Evolutionary conservation across 1,140 invertebrate genomes (phyloP), one percentile per base, ranked within the genome.

Genomic region (Heliothis virescens): DNA sequence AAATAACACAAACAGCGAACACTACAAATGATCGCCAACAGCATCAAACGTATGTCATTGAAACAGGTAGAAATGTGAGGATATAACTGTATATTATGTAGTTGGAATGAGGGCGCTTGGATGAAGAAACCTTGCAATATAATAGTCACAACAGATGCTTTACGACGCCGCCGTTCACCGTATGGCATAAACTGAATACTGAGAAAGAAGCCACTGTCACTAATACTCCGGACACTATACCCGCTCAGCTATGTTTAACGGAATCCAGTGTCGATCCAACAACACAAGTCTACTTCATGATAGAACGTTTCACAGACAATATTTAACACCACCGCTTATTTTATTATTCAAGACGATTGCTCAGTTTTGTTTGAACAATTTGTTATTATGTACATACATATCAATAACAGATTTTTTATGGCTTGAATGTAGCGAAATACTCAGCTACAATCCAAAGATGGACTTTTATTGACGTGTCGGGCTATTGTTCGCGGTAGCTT

Each of bases 101-200:
- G 12, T 69, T 52, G 18, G 4, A 71, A 71, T 71, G 15, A 75
- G 26, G 47, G 18, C 26, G 26, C 57, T 75, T 57, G 21, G 34
- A 72, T 29, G 67, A 72, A 72, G 69, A 72, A 72, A 72, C 48
- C 73, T 50, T 62, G 63, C 62, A 21, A 67, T 57, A 78, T 55
- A 57, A 67, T 79, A 69, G 63, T 16, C 34, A 57, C 75, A 67
- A 55, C 67, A 82, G 69, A 75, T 82, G 77, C 18, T 82, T 67
- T 57, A 82, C 48, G 26, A 13, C 63, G 63, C 50, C 29, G 48
- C 59, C 71, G 69, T 47, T 77, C 50, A 76, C 74, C 74, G 79
- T 83, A 77, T 78, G 73, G 63, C 55, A 69, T 79, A 21, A 79
- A 74, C 62, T 65, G 63, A 74, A 50, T 62, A 73, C 67, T 9